Evolutionary conservation across 1,140 invertebrate genomes (phyloP), one percentile per base, ranked within the genome.

Genomic region (Heliconius hewitsoni): DNA sequence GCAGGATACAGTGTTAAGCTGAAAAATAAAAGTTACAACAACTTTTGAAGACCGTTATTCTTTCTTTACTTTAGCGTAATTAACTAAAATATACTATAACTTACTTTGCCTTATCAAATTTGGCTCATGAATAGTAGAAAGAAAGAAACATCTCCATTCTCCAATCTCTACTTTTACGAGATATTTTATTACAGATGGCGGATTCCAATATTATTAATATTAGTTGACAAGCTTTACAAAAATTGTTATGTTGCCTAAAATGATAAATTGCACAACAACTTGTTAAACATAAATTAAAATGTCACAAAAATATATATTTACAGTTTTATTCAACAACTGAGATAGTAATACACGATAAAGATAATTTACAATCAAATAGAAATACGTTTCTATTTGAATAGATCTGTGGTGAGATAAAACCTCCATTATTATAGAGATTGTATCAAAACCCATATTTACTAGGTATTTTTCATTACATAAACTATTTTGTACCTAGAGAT

Each of bases 301-400:
- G 30, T 66, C 4, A 66, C 1, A 66, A 66, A 66, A 66, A 66
- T 23, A 30, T 2, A 27, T 66, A 66, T 30, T 66, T 30, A 66
- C 27, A 66, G 4, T 66, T 66, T 57, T 66, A 66, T 66, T 66
- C 60, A 66, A 66, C 74, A 66, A 75, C 55, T 39, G 19, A 66
- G 74, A 75, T 75, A 66, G 46, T 13, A 75, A 74, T 55, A 60
- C 39, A 11, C 55, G 73, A 74, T 74, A 74, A 42, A 57, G 52
- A 74, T 57, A 74, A 74, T 74, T 52, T 74, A 74, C 55, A 74
- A 74, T 74, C 55, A 74, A 74, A 57, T 39, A 74, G 18, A 23
- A 74, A 30, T 57, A 37, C 52, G 73, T 60, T 57, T 57, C 73
- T 19, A 74, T 60, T 74, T 74, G 55, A 74, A 74, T 74, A 46